Evolutionary conservation across 2,113 vertebrate genomes (phyloP).

Genomic region (Procavia capensis): DNA sequence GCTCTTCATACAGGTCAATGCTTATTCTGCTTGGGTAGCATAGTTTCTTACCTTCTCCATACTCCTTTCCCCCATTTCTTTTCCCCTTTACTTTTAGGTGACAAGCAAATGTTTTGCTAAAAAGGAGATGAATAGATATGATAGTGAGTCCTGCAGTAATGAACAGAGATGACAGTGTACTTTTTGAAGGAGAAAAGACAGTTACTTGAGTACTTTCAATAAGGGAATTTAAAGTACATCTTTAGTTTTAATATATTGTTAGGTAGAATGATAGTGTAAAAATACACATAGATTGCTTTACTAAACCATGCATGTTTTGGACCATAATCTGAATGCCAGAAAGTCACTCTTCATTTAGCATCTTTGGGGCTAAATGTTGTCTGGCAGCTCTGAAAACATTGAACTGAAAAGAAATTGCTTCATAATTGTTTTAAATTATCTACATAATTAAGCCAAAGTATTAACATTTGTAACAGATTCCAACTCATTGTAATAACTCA

Average conservation of each 20-base stretch:
- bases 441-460: background rate
- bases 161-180: background rate
- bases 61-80: background rate
- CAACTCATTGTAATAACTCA: constrained; percentile 32
- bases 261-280: background rate
- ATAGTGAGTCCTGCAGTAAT: background rate
- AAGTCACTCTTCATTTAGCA: background rate
- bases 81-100: background rate
- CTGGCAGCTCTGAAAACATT: background rate
- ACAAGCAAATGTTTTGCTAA: background rate
- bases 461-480: constrained; percentile 14
- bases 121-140: background rate
- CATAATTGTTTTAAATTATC: background rate
- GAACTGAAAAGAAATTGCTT: background rate
- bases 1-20: background rate
- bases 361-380: background rate
- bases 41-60: background rate
- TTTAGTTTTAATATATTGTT: background rate
- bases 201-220: background rate
- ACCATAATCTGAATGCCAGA: background rate
- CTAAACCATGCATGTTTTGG: background rate
- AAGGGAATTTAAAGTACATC: background rate
- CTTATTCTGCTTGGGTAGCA: background rate
- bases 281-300: background rate
- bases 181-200: background rate